phyloP scores from a whole-genome alignment of 2,113 vertebrate genomes.

The Halichoeres trimaculatus region DNA sequence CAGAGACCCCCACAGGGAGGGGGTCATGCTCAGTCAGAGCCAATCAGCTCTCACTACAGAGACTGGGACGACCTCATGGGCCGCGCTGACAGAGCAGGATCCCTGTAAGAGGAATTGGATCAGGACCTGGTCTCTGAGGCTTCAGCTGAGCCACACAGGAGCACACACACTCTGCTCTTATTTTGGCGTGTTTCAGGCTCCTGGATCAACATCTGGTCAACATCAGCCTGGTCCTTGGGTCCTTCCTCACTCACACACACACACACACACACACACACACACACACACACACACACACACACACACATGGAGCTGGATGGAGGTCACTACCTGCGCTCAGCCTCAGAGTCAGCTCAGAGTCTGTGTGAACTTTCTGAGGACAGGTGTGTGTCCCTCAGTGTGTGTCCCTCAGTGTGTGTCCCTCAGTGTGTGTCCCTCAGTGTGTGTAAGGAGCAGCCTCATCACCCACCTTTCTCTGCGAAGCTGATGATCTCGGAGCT shows the following conservation, averaged over 20 bases:
- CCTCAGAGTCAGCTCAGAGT: too few species aligned
- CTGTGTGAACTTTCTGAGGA: too few species aligned
- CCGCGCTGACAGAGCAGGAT: not conserved
- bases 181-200: constrained; percentile 18
- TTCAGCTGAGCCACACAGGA: not conserved
- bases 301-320: too few species aligned
- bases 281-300: constrained; percentile 12
- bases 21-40: too few species aligned
- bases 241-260: not conserved
- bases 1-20: too few species aligned
- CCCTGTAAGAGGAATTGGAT: not conserved
- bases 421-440: too few species aligned
- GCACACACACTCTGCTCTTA: not conserved
- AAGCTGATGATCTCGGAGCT: constrained; percentile 99
- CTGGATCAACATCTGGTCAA: constrained; percentile 55
- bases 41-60: not conserved
- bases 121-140: not conserved
- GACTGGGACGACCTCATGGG: too few species aligned
- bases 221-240: constrained; percentile 31
- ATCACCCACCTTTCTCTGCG: constrained; percentile 93
- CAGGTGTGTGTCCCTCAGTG: too few species aligned
- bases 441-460: too few species aligned
- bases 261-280: constrained; percentile 14
- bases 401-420: too few species aligned
- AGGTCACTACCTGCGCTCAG: too few species aligned